A percentile compares a stretch with the other conserved stretches of the same genome.
Evolutionary conservation across 92 coral and sea anemone species (phyloP).

Genomic region (Umimayanthus chanpuru): DNA sequence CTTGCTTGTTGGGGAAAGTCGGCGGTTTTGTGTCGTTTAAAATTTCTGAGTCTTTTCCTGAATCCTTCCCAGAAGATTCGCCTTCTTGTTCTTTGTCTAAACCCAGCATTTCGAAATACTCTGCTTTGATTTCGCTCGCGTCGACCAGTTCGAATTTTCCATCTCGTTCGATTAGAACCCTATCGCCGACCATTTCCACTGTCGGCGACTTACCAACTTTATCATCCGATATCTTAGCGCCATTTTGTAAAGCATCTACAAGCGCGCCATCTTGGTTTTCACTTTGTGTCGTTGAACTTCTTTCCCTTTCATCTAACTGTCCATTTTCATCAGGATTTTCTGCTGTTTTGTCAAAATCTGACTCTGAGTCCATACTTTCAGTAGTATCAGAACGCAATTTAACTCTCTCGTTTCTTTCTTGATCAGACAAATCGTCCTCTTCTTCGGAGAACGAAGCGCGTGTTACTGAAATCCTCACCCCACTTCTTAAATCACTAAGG

Average conservation of each 20-base stretch:
- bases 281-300: slow-evolving; percentile 22
- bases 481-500: slow-evolving; percentile 61
- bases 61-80: slow-evolving; percentile 32
- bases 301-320: slow-evolving; percentile 43
- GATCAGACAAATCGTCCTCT: slow-evolving; percentile 58
- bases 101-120: slow-evolving; percentile 95
- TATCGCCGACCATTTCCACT: slow-evolving; percentile 85
- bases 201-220: slow-evolving; percentile 56
- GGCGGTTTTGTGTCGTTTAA: neutral
- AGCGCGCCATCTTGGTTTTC: slow-evolving; percentile 51
- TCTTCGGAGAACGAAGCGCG: slow-evolving; percentile 75
- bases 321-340: slow-evolving; percentile 45
- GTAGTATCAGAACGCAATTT: slow-evolving; percentile 48
- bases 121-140: slow-evolving; percentile 96
- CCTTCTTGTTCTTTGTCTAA: slow-evolving; percentile 50
- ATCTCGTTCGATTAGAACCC: slow-evolving; percentile 93
- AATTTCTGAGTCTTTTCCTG: slow-evolving; percentile 35
- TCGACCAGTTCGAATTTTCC: slow-evolving; percentile 98
- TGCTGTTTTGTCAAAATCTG: slow-evolving; percentile 51
- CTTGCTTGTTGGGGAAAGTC: neutral
- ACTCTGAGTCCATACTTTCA: slow-evolving; percentile 42
- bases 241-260: slow-evolving; percentile 57
- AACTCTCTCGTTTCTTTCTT: slow-evolving; percentile 11
- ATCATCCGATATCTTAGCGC: slow-evolving; percentile 52
- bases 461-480: slow-evolving; percentile 72